Conservation (phyloP, 1,140 invertebrate species). For the Lordiphosa mommai region DNA sequence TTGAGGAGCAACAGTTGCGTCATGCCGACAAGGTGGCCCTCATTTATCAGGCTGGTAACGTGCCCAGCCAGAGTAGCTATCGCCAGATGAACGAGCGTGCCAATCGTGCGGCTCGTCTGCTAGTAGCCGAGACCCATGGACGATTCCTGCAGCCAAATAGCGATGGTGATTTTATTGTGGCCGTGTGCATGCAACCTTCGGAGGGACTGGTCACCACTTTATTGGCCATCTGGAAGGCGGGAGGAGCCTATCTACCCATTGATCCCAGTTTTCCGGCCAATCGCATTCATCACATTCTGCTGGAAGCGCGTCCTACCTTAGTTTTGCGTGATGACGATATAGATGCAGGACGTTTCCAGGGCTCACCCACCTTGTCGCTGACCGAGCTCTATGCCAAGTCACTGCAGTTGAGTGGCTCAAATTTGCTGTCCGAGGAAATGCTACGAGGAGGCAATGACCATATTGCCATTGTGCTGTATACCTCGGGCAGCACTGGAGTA, state of each 20-base stretch:
- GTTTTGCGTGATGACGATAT: conserved; percentile 84
- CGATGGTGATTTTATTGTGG: conserved; percentile 86
- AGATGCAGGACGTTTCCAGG: conserved; percentile 52
- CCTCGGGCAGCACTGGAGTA: conserved; percentile 94
- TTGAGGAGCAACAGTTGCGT: conserved; percentile 78
- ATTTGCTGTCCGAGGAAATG: conserved; percentile 58
- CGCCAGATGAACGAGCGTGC: conserved; percentile 82
- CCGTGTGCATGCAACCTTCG: conserved; percentile 88
- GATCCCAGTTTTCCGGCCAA: conserved; percentile 88
- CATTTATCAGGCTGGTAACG: conserved; percentile 81
- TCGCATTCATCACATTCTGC: conserved; percentile 88
- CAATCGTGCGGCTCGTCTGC: conserved; percentile 82
- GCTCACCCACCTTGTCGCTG: conserved; percentile 47
- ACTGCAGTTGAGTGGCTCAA: conserved; percentile 40
- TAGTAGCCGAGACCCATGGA: conserved; percentile 80
- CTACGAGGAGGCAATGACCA: conserved; percentile 79
- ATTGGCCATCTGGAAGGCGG: conserved; percentile 89
- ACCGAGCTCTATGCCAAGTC: conserved; percentile 66
- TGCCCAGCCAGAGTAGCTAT: conserved; percentile 81
- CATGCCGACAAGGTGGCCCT: conserved; percentile 81
- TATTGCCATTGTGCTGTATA: conserved; percentile 91
- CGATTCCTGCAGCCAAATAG: conserved; percentile 80
- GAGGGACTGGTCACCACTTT: conserved; percentile 86
- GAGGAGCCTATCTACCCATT: conserved; percentile 90
- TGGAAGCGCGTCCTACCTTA: conserved; percentile 86